Percentiles rank a stretch among this genome's conserved stretches.
Evolutionary conservation across 2,797 vertebrate genomes (phyloP).

Genomic region (Adrianichthys oophorus): DNA sequence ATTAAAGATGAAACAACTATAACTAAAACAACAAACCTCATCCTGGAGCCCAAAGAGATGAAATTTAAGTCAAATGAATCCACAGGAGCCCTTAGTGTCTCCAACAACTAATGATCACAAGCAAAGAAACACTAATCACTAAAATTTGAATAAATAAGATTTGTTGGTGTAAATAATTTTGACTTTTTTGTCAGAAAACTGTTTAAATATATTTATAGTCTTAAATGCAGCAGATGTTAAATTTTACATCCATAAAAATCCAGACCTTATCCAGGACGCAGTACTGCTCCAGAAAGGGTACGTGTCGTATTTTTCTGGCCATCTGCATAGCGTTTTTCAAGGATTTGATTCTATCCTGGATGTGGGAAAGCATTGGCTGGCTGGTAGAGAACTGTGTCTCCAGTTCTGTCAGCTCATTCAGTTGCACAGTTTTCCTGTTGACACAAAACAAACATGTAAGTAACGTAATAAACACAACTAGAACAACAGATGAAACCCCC

Average conservation of each 20-base stretch:
- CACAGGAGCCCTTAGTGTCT: constrained; percentile 65
- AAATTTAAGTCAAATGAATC: constrained; percentile 52
- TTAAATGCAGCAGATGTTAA: background rate
- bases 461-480: background rate
- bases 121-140: constrained; percentile 2
- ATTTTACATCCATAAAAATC: background rate
- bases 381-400: constrained; percentile 46
- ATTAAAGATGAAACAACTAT: no score
- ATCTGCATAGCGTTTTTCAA: constrained; percentile 66
- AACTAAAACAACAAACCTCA: constrained; percentile 57
- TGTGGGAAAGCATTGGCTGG: constrained; percentile 17
- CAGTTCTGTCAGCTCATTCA: constrained; percentile 48
- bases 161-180: background rate
- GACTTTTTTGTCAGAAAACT: background rate
- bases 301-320: constrained; percentile 62
- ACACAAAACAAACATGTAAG: background rate
- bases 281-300: constrained; percentile 67
- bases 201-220: background rate
- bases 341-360: constrained; percentile 54
- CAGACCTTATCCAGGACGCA: constrained; percentile 64
- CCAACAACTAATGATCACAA: constrained; percentile 57
- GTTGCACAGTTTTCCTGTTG: constrained; percentile 57
- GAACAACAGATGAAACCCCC: background rate
- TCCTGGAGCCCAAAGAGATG: constrained; percentile 38
- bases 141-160: background rate